Base-by-base conservation (phyloP, 2,888 invertebrate genomes). In the Hermodice carunculata region DNA sequence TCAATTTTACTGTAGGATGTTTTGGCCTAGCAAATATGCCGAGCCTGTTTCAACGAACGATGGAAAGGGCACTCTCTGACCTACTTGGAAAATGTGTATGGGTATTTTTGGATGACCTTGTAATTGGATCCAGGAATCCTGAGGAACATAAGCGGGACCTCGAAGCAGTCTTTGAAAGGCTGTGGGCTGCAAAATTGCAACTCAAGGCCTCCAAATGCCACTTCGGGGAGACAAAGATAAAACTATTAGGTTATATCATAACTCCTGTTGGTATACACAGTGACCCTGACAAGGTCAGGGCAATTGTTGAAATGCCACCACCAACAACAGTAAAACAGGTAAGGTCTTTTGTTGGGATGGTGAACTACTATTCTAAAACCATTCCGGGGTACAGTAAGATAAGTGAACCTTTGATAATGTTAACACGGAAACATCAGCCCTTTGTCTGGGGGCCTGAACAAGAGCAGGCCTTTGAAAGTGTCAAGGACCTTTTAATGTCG, bases 1-100 rank as follows among this genome's bases (percentile, higher is more conserved):
- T 46, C 43, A 19, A 71, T 37, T 70, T 67, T 40, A 48, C 14
- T 2, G 5, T 19, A 14, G 61, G 71, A 58, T 59, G 63, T 4
- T 66, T 72, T 44, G 70, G 70, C 1, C 24, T 70, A 17, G n/a
- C 24, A 1, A 71, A 66, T 53, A 62, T 59, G 5, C 71, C 66
- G 5, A 51, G 48, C 3, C 29, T 26, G 2, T 70, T 71, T 44
- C 65, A 62, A 54, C 28, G 62, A 2, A 32, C 43, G 2, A 70
- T 71, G 70, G 44, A 65, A 1, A 40, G 24, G 11, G 46, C 59
- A 3, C 19, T 66, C n/a, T 14, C 6, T 28, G 59, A 42, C 26
- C 14, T 46, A 4, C 14, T 66, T 3, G 63, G 60, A 1, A 57
- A 14, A 32, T 34, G 49, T 22, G 19, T 24, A 14, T 29, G 64